Base-by-base conservation (phyloP, 2,888 invertebrate genomes). In the Chymomyza caudatula region DNA sequence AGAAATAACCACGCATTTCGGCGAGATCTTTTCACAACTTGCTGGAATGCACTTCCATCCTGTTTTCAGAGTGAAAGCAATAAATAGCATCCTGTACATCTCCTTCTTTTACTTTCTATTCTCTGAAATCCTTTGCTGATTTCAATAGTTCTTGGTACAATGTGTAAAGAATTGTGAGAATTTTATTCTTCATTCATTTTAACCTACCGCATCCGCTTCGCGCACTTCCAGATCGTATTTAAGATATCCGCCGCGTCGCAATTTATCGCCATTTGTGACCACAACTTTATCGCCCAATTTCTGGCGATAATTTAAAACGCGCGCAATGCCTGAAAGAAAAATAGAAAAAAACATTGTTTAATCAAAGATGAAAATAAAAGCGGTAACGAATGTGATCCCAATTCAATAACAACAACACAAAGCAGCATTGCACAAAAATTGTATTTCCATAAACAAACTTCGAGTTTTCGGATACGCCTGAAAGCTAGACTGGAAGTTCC, bases 151-250 rank as follows among this genome's bases (percentile, higher is more conserved):
- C n/a, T n/a, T n/a, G n/a, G n/a, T n/a, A n/a, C n/a, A n/a, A n/a
- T n/a, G n/a, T n/a, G n/a, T n/a, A n/a, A 6, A 17, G 6, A 17
- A 19, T n/a, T 17, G 8, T 4, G 8, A n/a, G 3, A 6, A 19
- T 17, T 8, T 49, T 17, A n/a, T 49, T 49, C 0, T 4, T 13
- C 4, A 49, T 8, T 49, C 20, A 8, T 49, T 49, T 4, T 13
- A 56, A 77, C 81, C 78, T 76, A 90, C 90, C 88, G 86, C 85
- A 87, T 91, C 90, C 69, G 89, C 88, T 76, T 90, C 90, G 65
- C 90, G 90, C 77, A 91, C 76, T 87, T 91, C 91, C 66, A 90
- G 68, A 77, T 90, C 90, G 78, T 89, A 90, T 74, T 88, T 90
- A 58, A 91, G 78, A 75, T 82, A 87, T 64, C 87, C 88, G 23